Evolutionary conservation across 2,797 vertebrate genomes (phyloP).

Genomic region (Tenualosa ilisha): DNA sequence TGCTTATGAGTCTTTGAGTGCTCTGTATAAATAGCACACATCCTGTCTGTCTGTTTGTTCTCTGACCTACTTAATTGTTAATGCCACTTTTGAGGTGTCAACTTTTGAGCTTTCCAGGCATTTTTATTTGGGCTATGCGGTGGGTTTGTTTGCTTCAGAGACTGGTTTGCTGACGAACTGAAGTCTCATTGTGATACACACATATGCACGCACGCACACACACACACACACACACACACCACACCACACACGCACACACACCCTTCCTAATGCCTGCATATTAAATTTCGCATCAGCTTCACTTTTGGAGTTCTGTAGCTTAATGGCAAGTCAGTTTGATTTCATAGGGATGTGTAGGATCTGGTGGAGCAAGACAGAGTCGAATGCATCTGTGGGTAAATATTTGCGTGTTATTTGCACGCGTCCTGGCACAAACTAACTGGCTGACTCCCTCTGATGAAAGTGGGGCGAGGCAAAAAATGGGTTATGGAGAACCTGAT

Average conservation of each 20-base stretch:
- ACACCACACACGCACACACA: slow-evolving; percentile 6
- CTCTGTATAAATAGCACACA: slow-evolving; percentile 48
- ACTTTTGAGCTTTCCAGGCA: background rate
- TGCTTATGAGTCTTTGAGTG: slow-evolving; percentile 43
- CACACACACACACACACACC: slow-evolving; percentile 16
- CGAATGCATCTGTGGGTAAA: slow-evolving; percentile 30
- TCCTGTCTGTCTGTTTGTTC: slow-evolving; percentile 34
- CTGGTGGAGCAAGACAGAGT: background rate
- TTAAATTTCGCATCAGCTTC: background rate
- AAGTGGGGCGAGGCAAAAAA: slow-evolving; percentile 53
- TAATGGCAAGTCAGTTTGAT: slow-evolving; percentile 15
- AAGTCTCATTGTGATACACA: background rate
- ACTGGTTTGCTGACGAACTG: background rate
- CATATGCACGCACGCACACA: background rate
- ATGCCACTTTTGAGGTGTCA: slow-evolving; percentile 30
- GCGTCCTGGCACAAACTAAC: slow-evolving; percentile 12
- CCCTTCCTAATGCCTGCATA: background rate
- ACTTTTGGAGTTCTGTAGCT: background rate
- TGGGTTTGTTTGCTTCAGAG: background rate
- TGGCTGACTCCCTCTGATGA: slow-evolving; percentile 33
- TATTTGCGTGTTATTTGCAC: slow-evolving; percentile 28
- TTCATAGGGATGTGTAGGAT: background rate
- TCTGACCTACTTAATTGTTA: slow-evolving; percentile 56
- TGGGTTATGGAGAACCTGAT: slow-evolving; percentile 41
- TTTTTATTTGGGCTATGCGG: background rate